These are phyloP conservation scores for Lochmaea capreae DNA, from an alignment of 2,888 invertebrate species.

Conservation along the genomic window DNA sequence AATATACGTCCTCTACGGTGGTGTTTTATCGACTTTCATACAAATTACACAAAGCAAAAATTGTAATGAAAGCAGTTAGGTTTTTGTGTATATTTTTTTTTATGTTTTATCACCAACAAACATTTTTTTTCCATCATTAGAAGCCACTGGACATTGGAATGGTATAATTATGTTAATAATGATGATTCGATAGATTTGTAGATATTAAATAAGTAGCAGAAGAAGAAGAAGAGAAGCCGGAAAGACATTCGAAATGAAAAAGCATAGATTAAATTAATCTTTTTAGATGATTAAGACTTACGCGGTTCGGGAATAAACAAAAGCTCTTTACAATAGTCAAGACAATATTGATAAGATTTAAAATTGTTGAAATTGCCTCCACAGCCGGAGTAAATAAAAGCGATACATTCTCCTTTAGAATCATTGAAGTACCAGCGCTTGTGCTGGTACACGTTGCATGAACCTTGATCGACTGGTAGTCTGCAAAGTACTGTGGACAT, in stretches of 20 bases:
- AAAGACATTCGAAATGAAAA: background rate
- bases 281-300: constrained; percentile 53
- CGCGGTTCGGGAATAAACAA: constrained; percentile 56
- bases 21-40: too few relatives aligned
- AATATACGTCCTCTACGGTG: too few relatives aligned
- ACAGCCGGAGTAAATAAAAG: constrained; percentile 89
- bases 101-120: too few relatives aligned
- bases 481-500: constrained; percentile 71
- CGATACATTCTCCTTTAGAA: constrained; percentile 75
- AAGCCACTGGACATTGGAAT: background rate
- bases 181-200: background rate
- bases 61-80: too few relatives aligned
- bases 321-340: constrained; percentile 69
- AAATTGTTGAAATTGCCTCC: constrained; percentile 90
- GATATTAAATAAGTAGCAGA: background rate
- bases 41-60: too few relatives aligned
- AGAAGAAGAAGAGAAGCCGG: background rate
- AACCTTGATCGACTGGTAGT: constrained; percentile 73
- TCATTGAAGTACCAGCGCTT: constrained; percentile 83
- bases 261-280: background rate
- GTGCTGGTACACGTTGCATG: constrained; percentile 68
- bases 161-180: background rate
- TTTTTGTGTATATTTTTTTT: too few relatives aligned
- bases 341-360: constrained; percentile 78
- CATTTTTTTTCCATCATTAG: background rate